Conservation (phyloP, 92 coral and sea anemone species). For the Zoanthus sociatus region DNA sequence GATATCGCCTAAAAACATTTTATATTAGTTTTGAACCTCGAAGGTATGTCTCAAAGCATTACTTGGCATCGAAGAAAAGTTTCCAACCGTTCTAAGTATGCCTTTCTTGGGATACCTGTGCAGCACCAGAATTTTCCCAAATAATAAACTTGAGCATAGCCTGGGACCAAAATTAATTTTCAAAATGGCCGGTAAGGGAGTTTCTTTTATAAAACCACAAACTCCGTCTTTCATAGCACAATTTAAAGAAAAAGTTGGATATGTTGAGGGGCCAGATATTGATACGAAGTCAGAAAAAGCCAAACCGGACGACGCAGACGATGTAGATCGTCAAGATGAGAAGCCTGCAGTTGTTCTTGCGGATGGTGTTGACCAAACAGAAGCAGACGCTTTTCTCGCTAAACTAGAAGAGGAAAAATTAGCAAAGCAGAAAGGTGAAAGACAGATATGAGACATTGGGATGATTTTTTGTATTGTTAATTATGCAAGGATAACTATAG, state of each 20-base stretch:
- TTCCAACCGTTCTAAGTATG: no score
- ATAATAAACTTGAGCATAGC: not conserved
- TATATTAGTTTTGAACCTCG: no score
- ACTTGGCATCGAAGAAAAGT: no score
- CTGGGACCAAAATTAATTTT: conserved; percentile 16
- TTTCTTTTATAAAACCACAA: conserved; percentile 74
- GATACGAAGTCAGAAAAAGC: conserved; percentile 77
- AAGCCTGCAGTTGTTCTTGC: conserved; percentile 85
- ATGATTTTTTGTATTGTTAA: no score
- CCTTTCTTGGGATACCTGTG: not conserved
- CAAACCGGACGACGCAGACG: conserved; percentile 65
- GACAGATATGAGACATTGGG: no score
- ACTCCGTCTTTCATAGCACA: conserved; percentile 90
- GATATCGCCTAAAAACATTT: no score
- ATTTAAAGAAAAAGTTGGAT: conserved; percentile 89
- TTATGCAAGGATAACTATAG: no score
- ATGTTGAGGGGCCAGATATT: conserved; percentile 81
- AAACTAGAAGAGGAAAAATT: conserved; percentile 80
- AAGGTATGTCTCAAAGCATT: no score
- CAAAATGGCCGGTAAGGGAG: conserved; percentile 88
- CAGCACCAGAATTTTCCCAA: not conserved
- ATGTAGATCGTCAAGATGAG: conserved; percentile 81
- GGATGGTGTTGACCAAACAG: conserved; percentile 55
- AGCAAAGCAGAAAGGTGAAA: conserved; percentile 38
- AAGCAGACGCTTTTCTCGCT: conserved; percentile 57